Base-by-base conservation (phyloP, 2,888 invertebrate genomes). In the Lasiommata megera region DNA sequence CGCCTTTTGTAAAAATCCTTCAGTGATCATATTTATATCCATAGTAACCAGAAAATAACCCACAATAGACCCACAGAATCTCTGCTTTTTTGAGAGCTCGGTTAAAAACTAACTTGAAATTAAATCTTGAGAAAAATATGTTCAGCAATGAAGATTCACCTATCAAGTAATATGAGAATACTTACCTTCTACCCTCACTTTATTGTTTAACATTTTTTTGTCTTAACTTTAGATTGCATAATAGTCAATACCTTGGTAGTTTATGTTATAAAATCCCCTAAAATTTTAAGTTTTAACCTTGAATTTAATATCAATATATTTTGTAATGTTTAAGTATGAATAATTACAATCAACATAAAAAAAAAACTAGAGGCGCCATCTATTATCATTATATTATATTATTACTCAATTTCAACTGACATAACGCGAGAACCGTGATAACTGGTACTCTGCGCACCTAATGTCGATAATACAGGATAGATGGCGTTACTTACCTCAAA, bases 1-100 rank as follows among this genome's bases (percentile, higher is more conserved):
- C 47, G 28, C 11, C 28, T 56, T 34, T n/a, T 9, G 14, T 14
- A 44, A 31, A n/a, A 14, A 44, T 50, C 43, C 16, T 14, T 56
- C 40, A 36, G 11, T 16, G 38, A 54, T 51, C n/a, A 23, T 29
- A 50, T 40, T 61, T 41, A 47, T 41, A 54, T 61, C 56, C 61
- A 61, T 61, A 7, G 14, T 54, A 23, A 55, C 12, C 8, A 3
- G 1, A 12, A 44, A 54, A 28, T 23, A 23, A 23, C 5, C 3
- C 23, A 23, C 23, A 23, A 3, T 23, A 3, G 23, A n/a, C n/a
- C n/a, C n/a, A n/a, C n/a, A 23, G 23, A 23, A 23, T 3, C 23
- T 23, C 23, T 5, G 23, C 3, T 23, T 5, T 23, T 23, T 23
- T 23, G 3, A 5, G 23, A 23, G 5, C 3, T 23, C 23, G 23